Conservation (phyloP, 2,797 vertebrate species). For the Aplochiton taeniatus region DNA sequence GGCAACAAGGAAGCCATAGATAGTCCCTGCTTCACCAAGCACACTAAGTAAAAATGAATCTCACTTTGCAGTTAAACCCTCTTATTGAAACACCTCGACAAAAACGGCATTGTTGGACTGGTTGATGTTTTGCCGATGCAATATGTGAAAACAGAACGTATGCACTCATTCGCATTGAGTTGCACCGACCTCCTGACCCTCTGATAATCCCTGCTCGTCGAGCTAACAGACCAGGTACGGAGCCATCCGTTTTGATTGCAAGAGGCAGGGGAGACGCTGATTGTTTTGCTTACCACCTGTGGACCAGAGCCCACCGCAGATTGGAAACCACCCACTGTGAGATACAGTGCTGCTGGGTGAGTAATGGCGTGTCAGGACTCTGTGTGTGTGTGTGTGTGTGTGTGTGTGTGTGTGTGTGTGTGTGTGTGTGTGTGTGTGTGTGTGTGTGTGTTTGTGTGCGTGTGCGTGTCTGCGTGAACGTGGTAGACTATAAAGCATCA, state of each 20-base stretch:
- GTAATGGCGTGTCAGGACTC: slow-evolving; percentile 40
- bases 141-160: too few species aligned
- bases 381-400: slow-evolving; percentile 11
- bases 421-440: background rate
- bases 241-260: slow-evolving; percentile 30
- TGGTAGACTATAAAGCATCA: background rate
- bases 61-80: background rate
- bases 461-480: background rate
- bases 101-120: too few species aligned
- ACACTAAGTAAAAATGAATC: background rate
- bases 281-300: slow-evolving; percentile 70
- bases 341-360: slow-evolving; percentile 39
- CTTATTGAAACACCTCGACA: too few species aligned
- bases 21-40: too few species aligned
- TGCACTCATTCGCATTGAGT: too few species aligned
- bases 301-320: slow-evolving; percentile 55
- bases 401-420: slow-evolving; percentile 6
- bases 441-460: background rate
- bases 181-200: too few species aligned
- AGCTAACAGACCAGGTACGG: slow-evolving; percentile 7
- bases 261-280: slow-evolving; percentile 51
- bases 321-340: slow-evolving; percentile 45
- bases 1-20: too few species aligned
- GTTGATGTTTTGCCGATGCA: too few species aligned
- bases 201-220: too few species aligned